phyloP scores from a whole-genome alignment of 2,113 vertebrate species.

The Lampris megalopsis region DNA sequence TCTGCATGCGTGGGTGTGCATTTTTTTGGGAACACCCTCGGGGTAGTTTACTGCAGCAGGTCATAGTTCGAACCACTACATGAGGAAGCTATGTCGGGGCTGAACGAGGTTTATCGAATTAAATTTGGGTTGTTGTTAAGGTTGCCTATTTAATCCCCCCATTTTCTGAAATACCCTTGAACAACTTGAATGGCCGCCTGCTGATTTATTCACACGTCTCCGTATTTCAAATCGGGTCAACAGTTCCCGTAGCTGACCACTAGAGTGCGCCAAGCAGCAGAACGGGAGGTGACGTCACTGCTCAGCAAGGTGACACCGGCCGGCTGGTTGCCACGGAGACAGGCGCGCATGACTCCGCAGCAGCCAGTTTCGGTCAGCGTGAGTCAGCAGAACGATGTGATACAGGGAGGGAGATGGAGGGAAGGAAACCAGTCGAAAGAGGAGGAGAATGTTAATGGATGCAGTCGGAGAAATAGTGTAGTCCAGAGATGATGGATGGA shows the following conservation, averaged over 20 bases:
- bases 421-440: background rate
- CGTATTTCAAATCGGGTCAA: background rate
- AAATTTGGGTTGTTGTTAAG: too few relatives aligned
- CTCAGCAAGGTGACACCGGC: constrained; percentile 61
- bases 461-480: constrained; percentile 1
- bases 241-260: constrained; percentile 32
- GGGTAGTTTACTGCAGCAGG: background rate
- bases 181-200: too few relatives aligned
- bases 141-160: too few relatives aligned
- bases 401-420: background rate
- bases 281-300: constrained; percentile 42
- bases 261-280: constrained; percentile 35
- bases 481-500: background rate
- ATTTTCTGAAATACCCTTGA: too few relatives aligned
- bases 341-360: constrained; percentile 55
- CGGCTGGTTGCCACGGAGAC: constrained; percentile 77
- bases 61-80: background rate
- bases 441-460: constrained; percentile 6
- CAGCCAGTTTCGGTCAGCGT: constrained; percentile 55
- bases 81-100: too few relatives aligned
- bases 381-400: constrained; percentile 76
- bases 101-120: too few relatives aligned
- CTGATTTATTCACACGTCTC: too few relatives aligned
- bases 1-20: background rate
- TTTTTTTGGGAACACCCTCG: background rate